Conservation (phyloP, 1,140 invertebrate genomes). For the Phenacoccus solenopsis region DNA sequence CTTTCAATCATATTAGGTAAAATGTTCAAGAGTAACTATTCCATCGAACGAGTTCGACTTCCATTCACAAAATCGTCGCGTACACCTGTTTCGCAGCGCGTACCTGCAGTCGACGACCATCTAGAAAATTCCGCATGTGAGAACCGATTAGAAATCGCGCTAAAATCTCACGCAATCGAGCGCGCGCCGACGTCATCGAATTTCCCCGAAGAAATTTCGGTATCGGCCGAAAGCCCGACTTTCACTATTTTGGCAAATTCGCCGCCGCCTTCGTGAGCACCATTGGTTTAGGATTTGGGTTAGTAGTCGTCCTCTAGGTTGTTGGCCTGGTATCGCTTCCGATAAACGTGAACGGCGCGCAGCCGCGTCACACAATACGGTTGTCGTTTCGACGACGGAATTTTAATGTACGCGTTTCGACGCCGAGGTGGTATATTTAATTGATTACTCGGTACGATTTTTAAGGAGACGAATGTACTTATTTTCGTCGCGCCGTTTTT, state of each 20-base stretch:
- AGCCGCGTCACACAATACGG: not conserved
- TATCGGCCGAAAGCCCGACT: no score
- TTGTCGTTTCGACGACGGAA: no score
- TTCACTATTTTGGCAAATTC: no score
- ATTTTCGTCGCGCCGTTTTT: no score
- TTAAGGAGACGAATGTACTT: no score
- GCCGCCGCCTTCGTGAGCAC: not conserved
- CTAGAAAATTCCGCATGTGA: slow-evolving; percentile 1
- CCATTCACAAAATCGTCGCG: not conserved
- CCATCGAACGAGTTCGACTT: not conserved
- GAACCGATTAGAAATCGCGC: not conserved
- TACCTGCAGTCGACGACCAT: not conserved
- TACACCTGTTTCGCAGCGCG: no score
- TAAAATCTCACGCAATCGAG: not conserved
- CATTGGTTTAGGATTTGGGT: not conserved
- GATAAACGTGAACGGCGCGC: not conserved
- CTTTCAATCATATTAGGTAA: not conserved
- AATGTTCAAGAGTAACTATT: no score
- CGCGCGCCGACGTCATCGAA: no score
- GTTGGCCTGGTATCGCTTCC: not conserved
- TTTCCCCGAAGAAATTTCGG: no score
- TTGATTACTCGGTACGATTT: no score
- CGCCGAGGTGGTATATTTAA: no score
- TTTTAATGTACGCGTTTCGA: no score
- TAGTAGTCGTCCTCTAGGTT: not conserved